These are phyloP conservation scores for Macrotus californicus DNA, from an alignment of 2,113 vertebrate genomes.

Conservation along the genomic window DNA sequence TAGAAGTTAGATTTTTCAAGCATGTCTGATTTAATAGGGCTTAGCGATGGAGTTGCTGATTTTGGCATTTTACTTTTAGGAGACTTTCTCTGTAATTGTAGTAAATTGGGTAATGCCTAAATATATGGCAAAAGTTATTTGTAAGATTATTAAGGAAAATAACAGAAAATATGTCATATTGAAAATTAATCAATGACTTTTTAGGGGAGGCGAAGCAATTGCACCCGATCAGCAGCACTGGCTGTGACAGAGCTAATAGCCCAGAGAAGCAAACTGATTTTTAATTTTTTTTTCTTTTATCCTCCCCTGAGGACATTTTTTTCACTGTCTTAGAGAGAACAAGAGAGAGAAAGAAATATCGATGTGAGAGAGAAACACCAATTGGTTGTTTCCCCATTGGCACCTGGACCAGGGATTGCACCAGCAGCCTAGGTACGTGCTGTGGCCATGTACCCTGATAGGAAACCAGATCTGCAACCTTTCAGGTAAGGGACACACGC, in stretches of 20 bases:
- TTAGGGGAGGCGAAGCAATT: neutral
- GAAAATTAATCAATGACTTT: slow-evolving; percentile 20
- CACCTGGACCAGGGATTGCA: too few relatives aligned
- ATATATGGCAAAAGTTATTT: slow-evolving; percentile 15
- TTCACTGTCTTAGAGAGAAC: too few relatives aligned
- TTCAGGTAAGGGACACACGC: too few relatives aligned
- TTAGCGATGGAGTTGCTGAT: neutral
- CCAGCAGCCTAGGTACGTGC: too few relatives aligned
- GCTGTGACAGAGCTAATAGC: neutral
- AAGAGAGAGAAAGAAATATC: too few relatives aligned
- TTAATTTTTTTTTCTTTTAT: too few relatives aligned
- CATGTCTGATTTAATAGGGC: neutral
- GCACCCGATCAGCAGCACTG: neutral
- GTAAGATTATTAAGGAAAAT: neutral
- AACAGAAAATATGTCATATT: neutral
- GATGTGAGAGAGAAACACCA: too few relatives aligned
- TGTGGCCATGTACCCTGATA: too few relatives aligned
- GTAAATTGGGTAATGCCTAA: neutral
- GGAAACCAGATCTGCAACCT: too few relatives aligned
- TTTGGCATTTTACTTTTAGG: neutral
- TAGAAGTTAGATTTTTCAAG: slow-evolving; percentile 12
- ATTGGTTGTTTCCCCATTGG: too few relatives aligned
- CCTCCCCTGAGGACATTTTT: too few relatives aligned
- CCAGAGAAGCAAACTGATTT: neutral
- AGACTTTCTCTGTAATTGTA: neutral